These are phyloP conservation scores for Epicauta chinensis DNA, from an alignment of 1,140 invertebrate genomes.

Conservation along the genomic window DNA sequence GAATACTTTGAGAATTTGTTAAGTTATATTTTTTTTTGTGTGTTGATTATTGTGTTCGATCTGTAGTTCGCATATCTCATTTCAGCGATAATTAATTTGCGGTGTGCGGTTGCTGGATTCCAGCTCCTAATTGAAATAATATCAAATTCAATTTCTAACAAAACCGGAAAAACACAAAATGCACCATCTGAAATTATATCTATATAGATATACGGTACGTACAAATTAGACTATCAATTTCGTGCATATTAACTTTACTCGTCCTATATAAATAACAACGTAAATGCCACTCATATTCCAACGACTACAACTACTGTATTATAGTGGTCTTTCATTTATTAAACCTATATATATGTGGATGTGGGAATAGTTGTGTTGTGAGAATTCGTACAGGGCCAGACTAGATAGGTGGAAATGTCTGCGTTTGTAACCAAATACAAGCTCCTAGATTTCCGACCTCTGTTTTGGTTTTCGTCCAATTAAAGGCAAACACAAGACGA, in stretches of 20 bases:
- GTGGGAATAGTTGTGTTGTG: constrained; percentile 9
- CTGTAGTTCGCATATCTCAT: neutral
- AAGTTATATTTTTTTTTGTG: too few relatives aligned
- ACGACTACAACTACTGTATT: too few relatives aligned
- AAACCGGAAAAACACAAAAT: too few relatives aligned
- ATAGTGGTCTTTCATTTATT: neutral
- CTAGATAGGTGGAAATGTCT: constrained; percentile 16
- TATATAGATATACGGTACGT: neutral
- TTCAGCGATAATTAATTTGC: too few relatives aligned
- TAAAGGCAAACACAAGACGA: constrained; percentile 44
- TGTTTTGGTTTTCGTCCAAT: constrained; percentile 45
- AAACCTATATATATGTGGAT: neutral
- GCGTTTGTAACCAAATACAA: constrained; percentile 37
- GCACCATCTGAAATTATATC: too few relatives aligned
- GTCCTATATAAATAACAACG: constrained; percentile 14
- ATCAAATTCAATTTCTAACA: too few relatives aligned
- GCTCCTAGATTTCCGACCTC: constrained; percentile 42
- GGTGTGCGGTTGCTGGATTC: too few relatives aligned
- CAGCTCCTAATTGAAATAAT: too few relatives aligned
- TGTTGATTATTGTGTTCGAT: too few relatives aligned
- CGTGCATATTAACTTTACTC: constrained; percentile 13
- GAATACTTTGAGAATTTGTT: neutral
- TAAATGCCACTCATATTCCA: too few relatives aligned
- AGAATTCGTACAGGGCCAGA: constrained; percentile 3
- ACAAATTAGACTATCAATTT: constrained; percentile 15